These are phyloP conservation scores for Drosophila subquinaria DNA, from an alignment of 2,888 invertebrate species.

Conservation along the genomic window DNA sequence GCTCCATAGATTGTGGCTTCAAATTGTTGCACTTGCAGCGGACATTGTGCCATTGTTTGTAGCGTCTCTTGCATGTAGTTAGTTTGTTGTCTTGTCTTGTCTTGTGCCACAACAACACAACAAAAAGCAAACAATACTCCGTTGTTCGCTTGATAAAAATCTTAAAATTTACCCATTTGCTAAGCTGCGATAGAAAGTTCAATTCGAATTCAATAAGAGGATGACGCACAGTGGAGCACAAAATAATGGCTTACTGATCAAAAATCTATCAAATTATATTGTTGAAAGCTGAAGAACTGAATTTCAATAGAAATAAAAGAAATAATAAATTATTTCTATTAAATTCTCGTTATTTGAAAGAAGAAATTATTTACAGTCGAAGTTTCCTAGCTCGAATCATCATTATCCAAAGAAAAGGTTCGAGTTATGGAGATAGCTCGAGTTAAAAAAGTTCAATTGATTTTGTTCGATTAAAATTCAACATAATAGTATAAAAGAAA, in stretches of 20 bases:
- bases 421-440: no score
- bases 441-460: not conserved
- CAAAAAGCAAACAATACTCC: conserved; percentile 41
- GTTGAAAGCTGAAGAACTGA: not conserved
- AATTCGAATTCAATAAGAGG: conserved; percentile 65
- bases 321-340: not conserved
- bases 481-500: not conserved
- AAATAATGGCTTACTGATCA: not conserved
- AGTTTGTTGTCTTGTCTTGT: conserved; percentile 38
- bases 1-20: conserved; percentile 56
- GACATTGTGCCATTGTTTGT: conserved; percentile 55
- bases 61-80: conserved; percentile 49
- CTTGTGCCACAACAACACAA: conserved; percentile 47
- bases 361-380: not conserved
- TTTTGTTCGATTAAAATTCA: not conserved
- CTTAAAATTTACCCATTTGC: conserved; percentile 69
- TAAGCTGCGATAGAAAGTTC: conserved; percentile 66
- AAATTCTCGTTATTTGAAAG: not conserved
- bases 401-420: no score
- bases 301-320: not conserved
- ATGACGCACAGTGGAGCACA: conserved; percentile 40
- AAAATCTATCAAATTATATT: not conserved
- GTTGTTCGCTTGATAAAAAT: conserved; percentile 65
- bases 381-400: no score
- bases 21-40: conserved; percentile 74